These are phyloP conservation scores for Microtus montanus DNA, from an alignment of 2,113 vertebrate genomes.

Conservation along the genomic window DNA sequence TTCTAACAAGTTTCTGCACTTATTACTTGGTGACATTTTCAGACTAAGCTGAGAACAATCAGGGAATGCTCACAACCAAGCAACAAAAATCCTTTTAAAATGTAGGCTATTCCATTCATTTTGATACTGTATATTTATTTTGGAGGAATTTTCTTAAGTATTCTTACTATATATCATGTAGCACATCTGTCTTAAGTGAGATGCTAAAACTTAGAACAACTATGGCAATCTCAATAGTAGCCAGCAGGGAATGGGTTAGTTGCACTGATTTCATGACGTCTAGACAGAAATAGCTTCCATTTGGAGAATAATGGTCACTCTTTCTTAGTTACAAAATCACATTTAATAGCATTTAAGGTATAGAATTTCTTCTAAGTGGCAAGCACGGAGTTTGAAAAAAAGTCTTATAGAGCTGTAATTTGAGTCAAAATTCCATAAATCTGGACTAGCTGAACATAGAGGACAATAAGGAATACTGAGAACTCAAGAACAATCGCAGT, in stretches of 20 bases:
- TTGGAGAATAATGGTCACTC: neutral
- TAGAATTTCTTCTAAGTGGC: neutral
- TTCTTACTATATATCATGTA: neutral
- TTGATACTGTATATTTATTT: neutral
- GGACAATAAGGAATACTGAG: too few relatives aligned
- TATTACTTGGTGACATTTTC: neutral
- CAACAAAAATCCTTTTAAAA: neutral
- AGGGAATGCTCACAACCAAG: neutral
- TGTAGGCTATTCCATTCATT: neutral
- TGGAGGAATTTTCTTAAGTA: neutral
- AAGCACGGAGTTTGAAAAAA: neutral
- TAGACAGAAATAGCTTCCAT: neutral
- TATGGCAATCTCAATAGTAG: neutral
- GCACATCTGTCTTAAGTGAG: neutral
- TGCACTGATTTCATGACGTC: neutral
- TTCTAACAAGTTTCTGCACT: neutral
- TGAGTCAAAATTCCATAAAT: neutral
- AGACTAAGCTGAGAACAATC: neutral
- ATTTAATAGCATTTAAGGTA: neutral
- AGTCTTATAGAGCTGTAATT: neutral
- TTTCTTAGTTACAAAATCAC: slow-evolving; percentile 1
- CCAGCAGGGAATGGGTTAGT: neutral
- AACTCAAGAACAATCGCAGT: too few relatives aligned
- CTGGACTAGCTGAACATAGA: too few relatives aligned
- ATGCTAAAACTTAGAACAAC: neutral